Percentiles rank a stretch among this genome's conserved stretches.
phyloP scores from a whole-genome alignment of 2,113 vertebrate species.

The Passer montanus region DNA sequence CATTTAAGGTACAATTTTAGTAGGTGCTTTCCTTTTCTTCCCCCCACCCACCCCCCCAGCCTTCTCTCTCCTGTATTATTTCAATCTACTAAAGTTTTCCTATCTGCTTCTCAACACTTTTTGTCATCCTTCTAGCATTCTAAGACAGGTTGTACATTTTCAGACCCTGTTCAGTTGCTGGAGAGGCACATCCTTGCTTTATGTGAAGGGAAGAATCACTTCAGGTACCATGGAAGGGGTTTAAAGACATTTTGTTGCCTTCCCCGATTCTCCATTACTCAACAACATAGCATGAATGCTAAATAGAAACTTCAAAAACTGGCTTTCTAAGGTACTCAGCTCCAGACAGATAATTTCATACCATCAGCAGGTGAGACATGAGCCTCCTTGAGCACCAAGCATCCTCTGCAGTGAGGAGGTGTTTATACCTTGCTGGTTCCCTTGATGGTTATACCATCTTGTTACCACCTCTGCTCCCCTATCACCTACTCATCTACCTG shows the following conservation, averaged over 20 bases:
- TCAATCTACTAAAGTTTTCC: conserved; percentile 27
- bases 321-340: not conserved
- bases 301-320: not conserved
- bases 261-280: not conserved
- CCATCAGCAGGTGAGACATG: not conserved
- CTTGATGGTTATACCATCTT: rapidly evolving
- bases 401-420: not conserved
- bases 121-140: not conserved
- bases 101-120: not conserved
- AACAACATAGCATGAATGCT: not conserved
- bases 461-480: not conserved
- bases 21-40: not conserved
- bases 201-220: not conserved
- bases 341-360: not conserved
- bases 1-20: conserved; percentile 40
- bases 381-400: not conserved
- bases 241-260: not conserved
- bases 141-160: not conserved
- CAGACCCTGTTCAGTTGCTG: not conserved
- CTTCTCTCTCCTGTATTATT: not conserved
- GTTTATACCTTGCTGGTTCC: not conserved
- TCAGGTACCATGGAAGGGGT: not conserved
- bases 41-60: rapidly evolving
- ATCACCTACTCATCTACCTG: rapidly evolving
- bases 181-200: not conserved